Conservation (phyloP, 2,797 vertebrate species). For the Labroides dimidiatus region DNA sequence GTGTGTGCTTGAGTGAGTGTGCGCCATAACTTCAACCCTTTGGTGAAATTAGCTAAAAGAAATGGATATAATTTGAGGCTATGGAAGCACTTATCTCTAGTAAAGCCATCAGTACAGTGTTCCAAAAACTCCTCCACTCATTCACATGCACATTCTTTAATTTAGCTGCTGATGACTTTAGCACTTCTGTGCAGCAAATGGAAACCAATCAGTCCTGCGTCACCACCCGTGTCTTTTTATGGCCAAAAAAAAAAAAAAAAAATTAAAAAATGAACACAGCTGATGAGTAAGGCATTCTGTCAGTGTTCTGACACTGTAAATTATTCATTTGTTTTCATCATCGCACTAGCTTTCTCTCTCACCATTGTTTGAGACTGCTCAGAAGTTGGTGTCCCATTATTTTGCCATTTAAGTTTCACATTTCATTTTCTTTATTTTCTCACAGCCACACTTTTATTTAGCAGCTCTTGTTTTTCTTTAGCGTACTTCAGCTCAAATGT, state of each 20-base stretch:
- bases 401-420: constrained; percentile 25
- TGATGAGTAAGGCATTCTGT: constrained; percentile 46
- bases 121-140: constrained; percentile 32
- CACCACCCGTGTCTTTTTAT: constrained; percentile 48
- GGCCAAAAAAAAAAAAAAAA: constrained; percentile 32
- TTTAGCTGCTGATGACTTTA: constrained; percentile 66
- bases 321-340: constrained; percentile 51
- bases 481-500: constrained; percentile 35
- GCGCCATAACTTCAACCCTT: constrained; percentile 40
- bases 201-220: constrained; percentile 65
- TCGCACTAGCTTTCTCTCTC: constrained; percentile 15
- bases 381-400: constrained; percentile 12
- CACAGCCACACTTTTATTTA: constrained; percentile 18
- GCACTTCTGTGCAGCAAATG: constrained; percentile 50
- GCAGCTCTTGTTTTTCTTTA: constrained; percentile 25
- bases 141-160: constrained; percentile 53
- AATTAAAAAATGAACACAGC: constrained; percentile 43
- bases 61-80: constrained; percentile 36
- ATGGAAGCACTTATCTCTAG: constrained; percentile 39
- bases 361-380: neutral
- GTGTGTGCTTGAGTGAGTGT: constrained; percentile 19
- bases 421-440: constrained; percentile 29
- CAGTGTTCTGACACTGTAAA: constrained; percentile 36
- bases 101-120: constrained; percentile 19
- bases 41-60: constrained; percentile 49